Evolutionary conservation across 2,113 vertebrate genomes (phyloP).

Genomic region (Misgurnus mizolepis): DNA sequence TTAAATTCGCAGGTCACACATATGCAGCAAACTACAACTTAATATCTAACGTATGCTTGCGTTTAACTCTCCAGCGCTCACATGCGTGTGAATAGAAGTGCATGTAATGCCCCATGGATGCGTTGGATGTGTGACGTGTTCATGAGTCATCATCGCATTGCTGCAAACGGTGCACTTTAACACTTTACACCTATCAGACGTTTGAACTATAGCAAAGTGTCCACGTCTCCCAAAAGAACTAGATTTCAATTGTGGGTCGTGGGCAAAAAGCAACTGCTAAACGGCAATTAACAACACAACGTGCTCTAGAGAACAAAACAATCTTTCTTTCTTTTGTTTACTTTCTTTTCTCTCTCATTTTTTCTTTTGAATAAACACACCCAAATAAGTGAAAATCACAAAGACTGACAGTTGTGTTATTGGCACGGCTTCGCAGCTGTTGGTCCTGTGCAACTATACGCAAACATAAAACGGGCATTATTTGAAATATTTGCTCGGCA

Average conservation of each 20-base stretch:
- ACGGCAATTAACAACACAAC: constrained; percentile 28
- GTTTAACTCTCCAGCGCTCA: neutral
- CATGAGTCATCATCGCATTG: neutral
- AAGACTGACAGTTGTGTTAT: constrained; percentile 29
- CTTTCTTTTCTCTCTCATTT: neutral
- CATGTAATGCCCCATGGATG: neutral
- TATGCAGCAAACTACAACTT: neutral
- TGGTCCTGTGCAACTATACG: neutral
- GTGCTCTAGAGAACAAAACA: constrained; percentile 20
- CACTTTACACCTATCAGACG: neutral
- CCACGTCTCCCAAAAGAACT: constrained; percentile 18
- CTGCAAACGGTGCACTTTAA: neutral
- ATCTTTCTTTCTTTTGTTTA: constrained; percentile 2
- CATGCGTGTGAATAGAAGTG: neutral
- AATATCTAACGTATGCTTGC: neutral
- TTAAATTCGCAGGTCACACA: neutral
- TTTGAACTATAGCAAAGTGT: constrained; percentile 25
- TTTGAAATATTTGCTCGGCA: constrained; percentile 53
- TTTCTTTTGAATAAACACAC: constrained; percentile 18
- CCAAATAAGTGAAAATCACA: constrained; percentile 37
- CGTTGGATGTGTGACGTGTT: neutral
- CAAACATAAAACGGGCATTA: constrained; percentile 33
- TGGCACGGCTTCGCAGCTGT: constrained; percentile 29
- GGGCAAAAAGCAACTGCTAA: constrained; percentile 18
- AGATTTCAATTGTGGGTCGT: constrained; percentile 26